Base-by-base conservation (phyloP, 2,113 vertebrate genomes). In the Equus przewalskii region DNA sequence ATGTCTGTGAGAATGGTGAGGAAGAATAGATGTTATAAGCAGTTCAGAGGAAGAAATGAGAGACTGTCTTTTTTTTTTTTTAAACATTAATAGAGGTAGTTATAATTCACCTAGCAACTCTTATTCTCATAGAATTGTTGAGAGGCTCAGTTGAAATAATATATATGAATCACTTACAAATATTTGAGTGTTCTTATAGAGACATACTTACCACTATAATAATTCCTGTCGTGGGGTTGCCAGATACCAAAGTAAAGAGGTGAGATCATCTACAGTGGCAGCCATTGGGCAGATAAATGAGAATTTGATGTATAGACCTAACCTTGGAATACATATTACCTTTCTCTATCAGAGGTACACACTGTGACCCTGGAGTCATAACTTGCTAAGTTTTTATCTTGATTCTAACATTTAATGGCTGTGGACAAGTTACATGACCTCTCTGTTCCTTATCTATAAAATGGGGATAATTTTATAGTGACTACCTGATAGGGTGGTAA, bases 31-130 rank as follows among this genome's bases (percentile, higher is more conserved):
- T 90, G 78, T 78, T 79, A 72, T 22, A 88, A 44, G 36, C 72
- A 91, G 6, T 91, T 96, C 51, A 97, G 96, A 88, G 26, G 26
- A 49, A n/a, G 6, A 88, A 94, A 96, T 84, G 30, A 96, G 75
- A 97, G 64, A 75, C 69, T 87, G 24, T 60, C 73, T 24, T 80
- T 19, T 91, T 88, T 90, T 83, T 83, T 78, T 60, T 81, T 75
- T 56, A 18, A 78, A 64, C 7, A 89, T 85, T 85, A 60, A 5
- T 89, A 46, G 19, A 91, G 58, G 58, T 73, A 91, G 24, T 65
- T 93, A 67, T 89, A 70, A 85, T 85, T 58, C 8, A 65, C 21
- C 62, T 28, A 97, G 67, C 13, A 82, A 67, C 49, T 92, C 7
- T 82, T 94, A 75, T 62, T 96, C 65, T 93, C 28, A 75, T 44